Evolutionary conservation across 2,113 vertebrate species (phyloP).

Genomic region (Lampris megalopsis): DNA sequence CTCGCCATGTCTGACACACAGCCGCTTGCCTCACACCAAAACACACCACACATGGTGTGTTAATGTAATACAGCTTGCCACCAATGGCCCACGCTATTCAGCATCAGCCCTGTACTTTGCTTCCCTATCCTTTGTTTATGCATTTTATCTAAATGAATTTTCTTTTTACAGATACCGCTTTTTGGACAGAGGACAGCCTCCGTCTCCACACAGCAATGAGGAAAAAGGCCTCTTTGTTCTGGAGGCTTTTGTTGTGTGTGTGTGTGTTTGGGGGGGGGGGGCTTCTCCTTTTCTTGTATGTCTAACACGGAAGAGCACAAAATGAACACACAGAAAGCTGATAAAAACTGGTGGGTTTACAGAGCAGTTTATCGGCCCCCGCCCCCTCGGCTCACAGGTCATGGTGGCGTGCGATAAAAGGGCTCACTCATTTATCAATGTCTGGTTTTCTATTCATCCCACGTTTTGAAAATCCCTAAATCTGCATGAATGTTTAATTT

Average conservation of each 20-base stretch:
- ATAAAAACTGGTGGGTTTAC: constrained; percentile 74
- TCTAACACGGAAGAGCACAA: constrained; percentile 52
- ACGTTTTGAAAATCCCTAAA: constrained; percentile 62
- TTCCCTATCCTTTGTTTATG: constrained; percentile 50
- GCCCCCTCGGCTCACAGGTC: constrained; percentile 58
- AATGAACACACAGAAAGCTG: constrained; percentile 59
- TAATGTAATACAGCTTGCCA: constrained; percentile 1
- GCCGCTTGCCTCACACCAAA: constrained; percentile 23
- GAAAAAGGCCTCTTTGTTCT: constrained; percentile 51
- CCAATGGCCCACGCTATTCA: constrained; percentile 40
- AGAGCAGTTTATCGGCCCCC: constrained; percentile 53
- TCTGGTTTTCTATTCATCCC: constrained; percentile 59
- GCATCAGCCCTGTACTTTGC: constrained; percentile 28
- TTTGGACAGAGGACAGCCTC: constrained; percentile 37
- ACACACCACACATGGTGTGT: neutral
- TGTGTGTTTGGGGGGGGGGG: constrained; percentile 47
- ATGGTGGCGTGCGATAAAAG: constrained; percentile 52
- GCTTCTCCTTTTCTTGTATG: constrained; percentile 47
- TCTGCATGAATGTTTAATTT: constrained; percentile 67
- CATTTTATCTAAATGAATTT: constrained; percentile 49
- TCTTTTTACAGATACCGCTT: constrained; percentile 21
- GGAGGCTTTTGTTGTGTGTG: constrained; percentile 45
- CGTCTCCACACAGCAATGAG: constrained; percentile 32
- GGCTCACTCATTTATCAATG: constrained; percentile 66
- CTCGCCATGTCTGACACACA: constrained; percentile 17